Conservation (phyloP, 2,888 invertebrate species). For the Pteria penguin region DNA sequence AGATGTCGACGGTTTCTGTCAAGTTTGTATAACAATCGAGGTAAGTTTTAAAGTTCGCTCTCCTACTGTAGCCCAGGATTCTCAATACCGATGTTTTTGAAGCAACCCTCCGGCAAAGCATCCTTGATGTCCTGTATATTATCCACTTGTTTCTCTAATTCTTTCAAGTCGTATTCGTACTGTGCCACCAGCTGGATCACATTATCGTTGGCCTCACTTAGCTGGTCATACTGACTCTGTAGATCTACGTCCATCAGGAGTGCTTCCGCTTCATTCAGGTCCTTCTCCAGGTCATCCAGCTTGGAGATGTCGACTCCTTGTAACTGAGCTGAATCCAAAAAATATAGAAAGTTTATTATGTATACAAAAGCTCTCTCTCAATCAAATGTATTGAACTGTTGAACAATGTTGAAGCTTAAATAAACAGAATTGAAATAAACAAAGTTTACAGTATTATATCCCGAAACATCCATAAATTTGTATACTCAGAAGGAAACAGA, state of each 20-base stretch:
- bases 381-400: too few relatives aligned
- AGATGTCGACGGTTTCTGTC: too few relatives aligned
- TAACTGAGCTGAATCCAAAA: constrained; percentile 53
- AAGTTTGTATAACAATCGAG: too few relatives aligned
- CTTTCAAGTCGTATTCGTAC: constrained; percentile 67
- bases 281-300: constrained; percentile 78
- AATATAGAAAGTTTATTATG: not conserved
- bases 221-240: constrained; percentile 65
- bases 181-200: constrained; percentile 61
- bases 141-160: constrained; percentile 70
- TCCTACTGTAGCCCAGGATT: constrained; percentile 16
- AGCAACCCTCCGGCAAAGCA: constrained; percentile 76
- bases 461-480: too few relatives aligned
- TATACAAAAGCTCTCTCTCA: too few relatives aligned
- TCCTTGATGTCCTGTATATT: constrained; percentile 76
- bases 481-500: too few relatives aligned
- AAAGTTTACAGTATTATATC: too few relatives aligned
- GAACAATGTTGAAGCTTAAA: too few relatives aligned
- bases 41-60: not conserved
- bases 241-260: constrained; percentile 69
- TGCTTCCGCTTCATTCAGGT: constrained; percentile 75
- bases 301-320: constrained; percentile 68
- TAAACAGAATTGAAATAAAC: too few relatives aligned
- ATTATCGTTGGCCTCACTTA: constrained; percentile 60
- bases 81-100: constrained; percentile 72